A percentile compares a stretch with the other conserved stretches of the same genome.
Conservation (phyloP, 2,888 invertebrate species). For the Eutolmus rufibarbis region DNA sequence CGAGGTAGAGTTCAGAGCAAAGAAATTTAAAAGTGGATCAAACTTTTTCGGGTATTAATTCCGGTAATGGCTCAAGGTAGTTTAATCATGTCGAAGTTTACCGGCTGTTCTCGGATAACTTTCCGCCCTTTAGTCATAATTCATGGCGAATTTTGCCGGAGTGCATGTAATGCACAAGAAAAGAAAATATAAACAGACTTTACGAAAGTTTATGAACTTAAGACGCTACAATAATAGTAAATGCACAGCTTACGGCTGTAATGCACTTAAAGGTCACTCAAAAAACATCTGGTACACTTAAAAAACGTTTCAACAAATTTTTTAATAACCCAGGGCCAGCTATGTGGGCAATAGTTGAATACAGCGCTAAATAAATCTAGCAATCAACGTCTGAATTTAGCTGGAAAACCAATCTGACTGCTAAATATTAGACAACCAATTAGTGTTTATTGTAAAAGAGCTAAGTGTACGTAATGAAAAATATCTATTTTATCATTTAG, state of each 20-base stretch:
- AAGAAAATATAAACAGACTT: background rate
- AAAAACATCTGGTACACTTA: background rate
- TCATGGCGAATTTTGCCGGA: background rate
- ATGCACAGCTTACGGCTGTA: background rate
- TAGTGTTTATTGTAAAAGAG: no score
- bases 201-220: background rate
- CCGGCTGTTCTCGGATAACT: background rate
- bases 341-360: no score
- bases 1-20: background rate
- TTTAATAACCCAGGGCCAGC: background rate
- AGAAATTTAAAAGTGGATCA: background rate
- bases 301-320: background rate
- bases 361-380: no score
- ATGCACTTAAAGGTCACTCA: background rate
- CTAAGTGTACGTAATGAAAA: no score
- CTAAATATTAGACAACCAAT: no score
- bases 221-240: background rate
- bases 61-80: background rate
- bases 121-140: background rate
- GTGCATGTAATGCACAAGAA: background rate
- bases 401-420: no score
- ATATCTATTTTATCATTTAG: no score
- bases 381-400: no score
- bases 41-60: background rate
- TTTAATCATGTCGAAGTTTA: background rate